Percentiles rank a stretch among this genome's conserved stretches.
Conservation (phyloP, 2,888 invertebrate species). For the Napeogenes inachia region DNA sequence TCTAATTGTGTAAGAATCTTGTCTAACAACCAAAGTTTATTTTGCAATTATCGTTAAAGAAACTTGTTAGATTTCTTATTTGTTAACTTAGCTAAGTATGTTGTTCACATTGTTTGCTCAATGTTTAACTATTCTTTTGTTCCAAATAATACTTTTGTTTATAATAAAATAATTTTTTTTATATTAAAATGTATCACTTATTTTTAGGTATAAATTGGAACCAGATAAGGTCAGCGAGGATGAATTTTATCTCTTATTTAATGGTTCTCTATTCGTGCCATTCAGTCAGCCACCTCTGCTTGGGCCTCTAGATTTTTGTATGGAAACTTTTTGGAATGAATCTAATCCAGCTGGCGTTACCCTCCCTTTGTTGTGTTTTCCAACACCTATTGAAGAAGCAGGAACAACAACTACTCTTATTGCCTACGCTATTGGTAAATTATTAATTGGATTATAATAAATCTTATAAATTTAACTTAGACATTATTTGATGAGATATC, state of each 20-base stretch:
- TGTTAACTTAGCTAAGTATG: constrained; percentile 8
- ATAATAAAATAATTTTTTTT: background rate
- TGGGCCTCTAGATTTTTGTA: constrained; percentile 76
- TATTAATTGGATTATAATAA: constrained; percentile 4
- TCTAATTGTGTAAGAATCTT: constrained; percentile 13
- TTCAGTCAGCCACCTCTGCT: constrained; percentile 64
- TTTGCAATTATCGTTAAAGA: constrained; percentile 15
- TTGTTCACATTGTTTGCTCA: constrained; percentile 14
- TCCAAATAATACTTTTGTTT: constrained; percentile 9
- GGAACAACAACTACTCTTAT: constrained; percentile 59
- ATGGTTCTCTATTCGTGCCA: constrained; percentile 78
- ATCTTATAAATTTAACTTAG: no score
- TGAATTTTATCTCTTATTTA: constrained; percentile 75
- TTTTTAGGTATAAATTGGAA: constrained; percentile 73
- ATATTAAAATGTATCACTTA: constrained; percentile 13
- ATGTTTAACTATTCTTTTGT: background rate
- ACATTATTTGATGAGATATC: no score
- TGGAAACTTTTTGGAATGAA: constrained; percentile 76
- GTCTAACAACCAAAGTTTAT: constrained; percentile 8
- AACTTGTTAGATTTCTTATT: constrained; percentile 11
- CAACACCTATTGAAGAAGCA: constrained; percentile 50
- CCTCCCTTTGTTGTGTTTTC: constrained; percentile 75
- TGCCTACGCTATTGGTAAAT: constrained; percentile 61
- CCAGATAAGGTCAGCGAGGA: constrained; percentile 69
- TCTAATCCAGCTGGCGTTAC: constrained; percentile 65